These are phyloP conservation scores for Osmerus mordax DNA, from an alignment of 2,113 vertebrate species.

Conservation along the genomic window DNA sequence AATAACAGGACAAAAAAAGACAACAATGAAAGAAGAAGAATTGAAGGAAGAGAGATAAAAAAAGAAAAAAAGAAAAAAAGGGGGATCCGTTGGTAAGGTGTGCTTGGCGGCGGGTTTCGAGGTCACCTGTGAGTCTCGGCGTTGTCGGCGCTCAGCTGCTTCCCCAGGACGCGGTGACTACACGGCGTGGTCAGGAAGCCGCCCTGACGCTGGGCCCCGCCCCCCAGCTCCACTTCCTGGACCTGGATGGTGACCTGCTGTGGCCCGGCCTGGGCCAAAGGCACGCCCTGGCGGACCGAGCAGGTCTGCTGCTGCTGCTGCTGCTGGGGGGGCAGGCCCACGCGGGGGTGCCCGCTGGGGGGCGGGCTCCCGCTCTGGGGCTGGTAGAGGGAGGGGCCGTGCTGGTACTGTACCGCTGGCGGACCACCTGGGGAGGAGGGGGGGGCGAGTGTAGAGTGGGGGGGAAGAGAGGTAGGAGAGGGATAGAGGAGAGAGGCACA, in stretches of 20 bases:
- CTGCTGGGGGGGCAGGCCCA: slow-evolving; percentile 78
- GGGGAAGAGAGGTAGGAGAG: neutral
- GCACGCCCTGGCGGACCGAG: slow-evolving; percentile 53
- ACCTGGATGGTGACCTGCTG: slow-evolving; percentile 96
- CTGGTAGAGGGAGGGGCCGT: slow-evolving; percentile 78
- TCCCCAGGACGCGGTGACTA: slow-evolving; percentile 89
- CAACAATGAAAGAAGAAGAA: slow-evolving; percentile 5
- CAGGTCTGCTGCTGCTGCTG: slow-evolving; percentile 72
- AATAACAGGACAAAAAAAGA: neutral
- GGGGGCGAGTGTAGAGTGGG: neutral
- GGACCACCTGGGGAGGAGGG: slow-evolving; percentile 68
- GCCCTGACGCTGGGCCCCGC: slow-evolving; percentile 73
- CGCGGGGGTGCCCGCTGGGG: slow-evolving; percentile 77
- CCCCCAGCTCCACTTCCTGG: slow-evolving; percentile 86
- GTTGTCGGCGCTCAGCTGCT: slow-evolving; percentile 96
- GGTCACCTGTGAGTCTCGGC: slow-evolving; percentile 93
- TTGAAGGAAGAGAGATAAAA: neutral
- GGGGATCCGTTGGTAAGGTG: neutral
- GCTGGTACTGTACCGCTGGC: slow-evolving; percentile 85
- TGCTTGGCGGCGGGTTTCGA: neutral
- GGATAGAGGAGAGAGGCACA: too few relatives aligned
- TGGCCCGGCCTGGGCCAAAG: slow-evolving; percentile 70
- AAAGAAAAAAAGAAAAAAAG: neutral
- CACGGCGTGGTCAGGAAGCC: slow-evolving; percentile 84
- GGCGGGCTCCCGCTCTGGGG: slow-evolving; percentile 85